Conservation (phyloP, 2,797 vertebrate species). For the Euthynnus affinis region DNA sequence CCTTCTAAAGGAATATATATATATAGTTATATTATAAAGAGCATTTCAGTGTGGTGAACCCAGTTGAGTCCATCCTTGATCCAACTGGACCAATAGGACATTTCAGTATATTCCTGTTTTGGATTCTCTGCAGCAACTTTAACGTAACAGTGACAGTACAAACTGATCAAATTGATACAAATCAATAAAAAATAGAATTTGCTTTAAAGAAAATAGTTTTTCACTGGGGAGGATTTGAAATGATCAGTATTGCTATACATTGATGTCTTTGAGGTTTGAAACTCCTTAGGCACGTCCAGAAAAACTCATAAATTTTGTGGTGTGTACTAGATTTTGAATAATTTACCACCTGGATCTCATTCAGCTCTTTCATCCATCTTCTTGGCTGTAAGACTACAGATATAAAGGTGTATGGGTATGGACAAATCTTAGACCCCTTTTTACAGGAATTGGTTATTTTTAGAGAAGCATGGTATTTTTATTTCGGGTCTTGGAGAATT, state of each 20-base stretch:
- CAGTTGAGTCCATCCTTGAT: constrained; percentile 9
- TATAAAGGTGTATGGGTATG: constrained; percentile 13
- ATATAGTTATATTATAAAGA: neutral
- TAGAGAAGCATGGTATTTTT: neutral
- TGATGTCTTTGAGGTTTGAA: neutral
- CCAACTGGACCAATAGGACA: neutral
- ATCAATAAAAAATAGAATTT: neutral
- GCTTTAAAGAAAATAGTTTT: neutral
- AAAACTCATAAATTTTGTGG: constrained; percentile 8
- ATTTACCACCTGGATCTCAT: constrained; percentile 10
- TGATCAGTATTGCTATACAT: neutral
- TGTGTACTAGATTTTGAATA: constrained; percentile 5
- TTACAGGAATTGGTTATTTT: neutral
- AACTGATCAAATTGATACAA: neutral
- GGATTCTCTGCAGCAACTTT: neutral
- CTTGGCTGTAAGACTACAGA: constrained; percentile 10
- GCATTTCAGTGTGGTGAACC: neutral
- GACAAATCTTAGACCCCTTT: neutral
- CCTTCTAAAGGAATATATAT: neutral
- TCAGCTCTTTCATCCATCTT: constrained; percentile 8
- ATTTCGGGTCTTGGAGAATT: neutral
- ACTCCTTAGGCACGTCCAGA: neutral
- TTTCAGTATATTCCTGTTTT: constrained; percentile 4
- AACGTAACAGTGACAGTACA: neutral
- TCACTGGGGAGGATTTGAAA: neutral